Base-by-base conservation (phyloP, 2,113 vertebrate genomes). In the Xiphorhynchus elegans region DNA sequence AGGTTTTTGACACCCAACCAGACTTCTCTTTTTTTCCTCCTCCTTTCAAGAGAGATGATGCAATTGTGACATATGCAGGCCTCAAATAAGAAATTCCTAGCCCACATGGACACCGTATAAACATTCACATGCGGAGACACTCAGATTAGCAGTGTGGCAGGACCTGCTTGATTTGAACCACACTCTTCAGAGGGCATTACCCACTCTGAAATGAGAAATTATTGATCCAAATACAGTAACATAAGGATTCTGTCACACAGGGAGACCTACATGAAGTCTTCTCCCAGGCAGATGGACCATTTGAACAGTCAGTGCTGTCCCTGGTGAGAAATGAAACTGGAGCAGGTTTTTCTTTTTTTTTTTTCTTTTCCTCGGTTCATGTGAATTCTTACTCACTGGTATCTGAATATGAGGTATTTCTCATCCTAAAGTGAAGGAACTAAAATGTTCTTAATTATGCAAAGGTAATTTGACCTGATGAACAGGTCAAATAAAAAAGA, bases 1-100 rank as follows among this genome's bases (percentile, higher is more conserved):
- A 46, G 80, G 40, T 94, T 96, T 96, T 90, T 96, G 81, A 97
- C 87, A 96, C 93, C 70, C 90, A 93, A 73, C 91, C 90, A 87
- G 80, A 94, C 77, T 94, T 91, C 63, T 49, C 35, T 72, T 69
- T 70, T 80, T 70, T 10, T 2, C 46, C 62, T 83, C 81, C 42
- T 87, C 58, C 79, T 91, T 97, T 90, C 53, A 67, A 95, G 83
- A 88, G 85, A 95, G 91, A 93, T 96, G 92, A 92, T 40, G 88
- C 55, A 97, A 93, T 93, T 77, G 53, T 91, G 60, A 90, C 77
- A 95, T 91, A 95, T 53, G 80, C 68, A 85, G 72, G 75, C 82
- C 72, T 55, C 78, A 87, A 94, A 89, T 81, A 60, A 85, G 93
- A 95, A 96, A 96, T 91, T 92, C 86, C 81, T 82, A 68, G 95